Base-by-base conservation (phyloP, 2,113 vertebrate genomes). In the Cygnus buccinator region DNA sequence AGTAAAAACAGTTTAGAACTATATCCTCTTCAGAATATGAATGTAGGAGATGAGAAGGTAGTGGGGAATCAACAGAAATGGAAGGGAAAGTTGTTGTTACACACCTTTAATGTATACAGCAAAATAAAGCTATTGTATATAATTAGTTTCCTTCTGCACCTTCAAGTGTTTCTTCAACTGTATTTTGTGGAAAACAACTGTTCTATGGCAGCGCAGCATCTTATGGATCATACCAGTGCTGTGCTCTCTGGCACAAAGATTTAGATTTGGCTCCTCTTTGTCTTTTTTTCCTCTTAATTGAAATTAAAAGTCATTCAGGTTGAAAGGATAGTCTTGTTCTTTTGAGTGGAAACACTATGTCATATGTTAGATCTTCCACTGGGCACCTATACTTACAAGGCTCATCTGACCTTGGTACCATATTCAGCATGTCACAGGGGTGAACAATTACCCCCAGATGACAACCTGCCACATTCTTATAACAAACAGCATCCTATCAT, bases 21-120 rank as follows among this genome's bases (percentile, higher is more conserved):
- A 4, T 21, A n/a, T 46, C 2, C 5, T 33, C 26, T 61, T 76
- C 39, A 70, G 15, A 65, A 21, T 73, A 54, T 39, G 28, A 48
- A 2, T 2, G 3, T 3, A 1, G 2, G 13, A 9, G 15, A 4
- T 8, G 28, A 43, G 18, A 62, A 79, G 13, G 26, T 59, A 76
- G 13, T 17, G 31, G 14, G 11, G 33, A 83, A 76, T 18, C 8
- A 58, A 19, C 20, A 84, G 39, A 78, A 85, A 75, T 39, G n/a
- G 15, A 37, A 77, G 35, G 25, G 6, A 61, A 77, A 77, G 13
- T 61, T 65, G 11, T 52, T 80, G 20, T 74, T 54, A 50, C 19
- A 67, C 5, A 43, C 3, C 4, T n/a, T 7, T 61, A 43, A 17
- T 48, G 2, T 48, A 43, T 61, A 31, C 26, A 55, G 17, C 22